Percentiles rank a stretch among this genome's conserved stretches.
phyloP scores from a whole-genome alignment of 2,888 invertebrate species.

The Agrochola lota region DNA sequence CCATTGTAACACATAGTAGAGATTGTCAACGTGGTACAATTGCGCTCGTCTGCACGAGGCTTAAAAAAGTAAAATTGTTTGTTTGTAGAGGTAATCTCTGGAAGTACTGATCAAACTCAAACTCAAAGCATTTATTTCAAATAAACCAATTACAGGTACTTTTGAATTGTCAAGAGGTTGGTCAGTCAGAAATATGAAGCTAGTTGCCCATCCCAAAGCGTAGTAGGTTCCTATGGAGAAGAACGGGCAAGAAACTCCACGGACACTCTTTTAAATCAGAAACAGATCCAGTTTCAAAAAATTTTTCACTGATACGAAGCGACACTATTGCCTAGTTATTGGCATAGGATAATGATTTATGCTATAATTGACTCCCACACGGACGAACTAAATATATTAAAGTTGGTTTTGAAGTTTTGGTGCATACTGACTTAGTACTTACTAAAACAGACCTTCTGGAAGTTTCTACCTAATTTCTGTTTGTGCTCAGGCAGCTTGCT shows the following conservation, averaged over 20 bases:
- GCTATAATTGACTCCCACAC: not conserved
- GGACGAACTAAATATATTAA: not conserved
- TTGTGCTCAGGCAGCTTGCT: not conserved
- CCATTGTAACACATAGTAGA: too few relatives aligned
- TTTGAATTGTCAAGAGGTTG: too few relatives aligned
- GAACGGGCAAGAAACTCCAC: too few relatives aligned
- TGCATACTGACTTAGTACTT: not conserved
- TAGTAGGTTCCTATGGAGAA: too few relatives aligned
- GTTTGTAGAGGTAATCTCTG: not conserved
- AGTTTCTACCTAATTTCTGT: not conserved
- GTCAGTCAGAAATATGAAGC: too few relatives aligned
- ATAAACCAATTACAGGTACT: too few relatives aligned
- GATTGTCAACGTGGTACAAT: too few relatives aligned
- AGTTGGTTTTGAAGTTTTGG: not conserved
- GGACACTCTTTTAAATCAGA: too few relatives aligned
- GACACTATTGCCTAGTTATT: not conserved
- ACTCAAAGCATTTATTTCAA: too few relatives aligned
- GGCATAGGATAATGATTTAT: not conserved
- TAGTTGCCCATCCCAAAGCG: too few relatives aligned
- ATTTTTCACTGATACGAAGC: not conserved
- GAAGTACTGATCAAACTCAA: not conserved
- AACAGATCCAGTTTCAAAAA: not conserved
- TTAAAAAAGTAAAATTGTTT: not conserved
- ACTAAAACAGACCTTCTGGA: conserved; percentile 10
- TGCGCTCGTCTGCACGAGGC: too few relatives aligned